A percentile compares a stretch with the other conserved stretches of the same genome.
Evolutionary conservation across 2,888 invertebrate genomes (phyloP).

Genomic region (Beris morrisii): DNA sequence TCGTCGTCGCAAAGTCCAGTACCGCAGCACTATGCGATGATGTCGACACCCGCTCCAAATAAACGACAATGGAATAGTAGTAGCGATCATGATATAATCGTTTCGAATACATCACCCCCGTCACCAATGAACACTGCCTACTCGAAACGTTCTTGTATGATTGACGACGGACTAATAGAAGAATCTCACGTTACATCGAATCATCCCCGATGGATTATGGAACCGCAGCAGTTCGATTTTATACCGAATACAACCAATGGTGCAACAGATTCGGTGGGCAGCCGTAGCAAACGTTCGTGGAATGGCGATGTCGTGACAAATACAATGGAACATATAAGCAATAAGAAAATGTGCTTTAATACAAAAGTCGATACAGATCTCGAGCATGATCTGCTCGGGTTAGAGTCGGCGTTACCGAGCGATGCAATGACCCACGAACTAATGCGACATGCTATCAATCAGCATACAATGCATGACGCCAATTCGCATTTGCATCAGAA

Average conservation of each 20-base stretch:
- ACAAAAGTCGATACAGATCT: slow-evolving; percentile 34
- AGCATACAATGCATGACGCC: slow-evolving; percentile 18
- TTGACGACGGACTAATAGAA: slow-evolving; percentile 35
- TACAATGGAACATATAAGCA: slow-evolving; percentile 35
- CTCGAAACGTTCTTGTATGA: slow-evolving; percentile 39
- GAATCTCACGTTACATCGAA: slow-evolving; percentile 36
- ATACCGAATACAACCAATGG: slow-evolving; percentile 6
- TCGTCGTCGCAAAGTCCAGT: slow-evolving; percentile 16
- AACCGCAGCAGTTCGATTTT: slow-evolving; percentile 16
- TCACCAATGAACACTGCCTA: slow-evolving; percentile 35
- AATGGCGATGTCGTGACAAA: slow-evolving; percentile 39
- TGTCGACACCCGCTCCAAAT: slow-evolving; percentile 20
- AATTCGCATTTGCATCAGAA: slow-evolving; percentile 30
- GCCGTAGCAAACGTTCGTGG: slow-evolving; percentile 38
- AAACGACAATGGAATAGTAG: slow-evolving; percentile 39
- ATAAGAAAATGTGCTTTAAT: slow-evolving; percentile 40
- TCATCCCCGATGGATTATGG: slow-evolving; percentile 35
- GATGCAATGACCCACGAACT: slow-evolving; percentile 36
- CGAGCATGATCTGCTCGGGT: slow-evolving; percentile 37
- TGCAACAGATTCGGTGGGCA: slow-evolving; percentile 3
- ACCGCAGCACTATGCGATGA: slow-evolving; percentile 34
- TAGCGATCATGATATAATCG: slow-evolving; percentile 36
- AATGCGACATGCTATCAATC: slow-evolving; percentile 31
- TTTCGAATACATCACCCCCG: slow-evolving; percentile 38
- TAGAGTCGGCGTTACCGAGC: slow-evolving; percentile 24